These are phyloP conservation scores for Ispidina lecontei DNA, from an alignment of 2,797 vertebrate genomes.

Conservation along the genomic window DNA sequence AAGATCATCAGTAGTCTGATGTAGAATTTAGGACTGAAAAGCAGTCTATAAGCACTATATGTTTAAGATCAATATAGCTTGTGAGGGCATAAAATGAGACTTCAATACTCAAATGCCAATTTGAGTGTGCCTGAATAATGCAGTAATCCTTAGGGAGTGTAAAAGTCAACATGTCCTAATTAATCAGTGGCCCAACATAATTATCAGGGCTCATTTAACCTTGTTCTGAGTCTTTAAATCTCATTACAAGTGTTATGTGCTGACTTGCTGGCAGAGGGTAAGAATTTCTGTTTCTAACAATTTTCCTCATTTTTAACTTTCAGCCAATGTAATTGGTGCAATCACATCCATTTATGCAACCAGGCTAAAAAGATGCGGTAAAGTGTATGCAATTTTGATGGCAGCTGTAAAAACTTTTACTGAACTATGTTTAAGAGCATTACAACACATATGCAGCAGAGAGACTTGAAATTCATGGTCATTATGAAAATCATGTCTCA, in stretches of 20 bases:
- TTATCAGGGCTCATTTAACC: background rate
- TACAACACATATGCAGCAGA: background rate
- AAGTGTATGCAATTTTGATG: background rate
- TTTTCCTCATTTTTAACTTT: slow-evolving; percentile 6
- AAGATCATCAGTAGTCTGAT: background rate
- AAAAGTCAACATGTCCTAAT: background rate
- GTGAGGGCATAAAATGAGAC: background rate
- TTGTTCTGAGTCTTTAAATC: background rate
- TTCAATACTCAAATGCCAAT: background rate
- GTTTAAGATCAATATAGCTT: background rate
- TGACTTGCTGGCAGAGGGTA: background rate
- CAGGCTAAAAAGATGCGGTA: background rate
- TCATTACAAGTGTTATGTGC: background rate
- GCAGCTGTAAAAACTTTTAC: slow-evolving; percentile 24
- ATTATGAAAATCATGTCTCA: background rate
- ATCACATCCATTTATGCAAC: slow-evolving; percentile 36
- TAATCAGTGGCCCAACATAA: background rate
- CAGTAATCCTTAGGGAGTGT: background rate
- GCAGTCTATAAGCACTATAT: background rate
- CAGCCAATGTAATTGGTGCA: background rate
- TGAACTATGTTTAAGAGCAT: background rate
- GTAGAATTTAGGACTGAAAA: background rate
- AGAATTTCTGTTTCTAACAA: background rate
- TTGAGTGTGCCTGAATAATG: background rate
- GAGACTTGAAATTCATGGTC: background rate